These are phyloP conservation scores for Peromyscus attwateri DNA, from an alignment of 2,797 vertebrate species.

Conservation along the genomic window DNA sequence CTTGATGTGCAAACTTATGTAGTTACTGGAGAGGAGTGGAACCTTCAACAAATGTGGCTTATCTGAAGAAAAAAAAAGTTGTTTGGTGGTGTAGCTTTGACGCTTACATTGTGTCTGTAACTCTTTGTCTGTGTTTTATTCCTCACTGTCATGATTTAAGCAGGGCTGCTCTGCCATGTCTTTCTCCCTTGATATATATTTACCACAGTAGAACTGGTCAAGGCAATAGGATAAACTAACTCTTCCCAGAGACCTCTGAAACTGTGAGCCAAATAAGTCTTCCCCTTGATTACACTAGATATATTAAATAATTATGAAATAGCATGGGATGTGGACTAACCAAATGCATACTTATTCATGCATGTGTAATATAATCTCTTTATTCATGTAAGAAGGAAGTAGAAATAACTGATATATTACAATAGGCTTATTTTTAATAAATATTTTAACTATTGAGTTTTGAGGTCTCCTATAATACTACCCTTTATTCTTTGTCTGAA, in stretches of 20 bases:
- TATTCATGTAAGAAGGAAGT: neutral
- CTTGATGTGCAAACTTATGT: neutral
- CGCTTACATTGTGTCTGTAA: neutral
- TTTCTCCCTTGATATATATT: neutral
- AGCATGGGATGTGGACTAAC: neutral
- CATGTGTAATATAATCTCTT: neutral
- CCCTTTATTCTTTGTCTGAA: neutral
- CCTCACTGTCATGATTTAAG: neutral
- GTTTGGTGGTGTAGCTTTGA: neutral
- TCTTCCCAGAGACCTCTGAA: neutral
- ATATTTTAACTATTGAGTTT: slow-evolving; percentile 7
- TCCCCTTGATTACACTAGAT: neutral
- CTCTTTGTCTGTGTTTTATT: neutral
- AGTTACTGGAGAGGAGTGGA: neutral
- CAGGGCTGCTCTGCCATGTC: fast-evolving
- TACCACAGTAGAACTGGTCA: neutral
- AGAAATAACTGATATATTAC: neutral
- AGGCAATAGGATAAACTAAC: fast-evolving
- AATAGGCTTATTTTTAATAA: slow-evolving; percentile 35
- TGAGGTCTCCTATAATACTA: neutral
- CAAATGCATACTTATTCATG: neutral
- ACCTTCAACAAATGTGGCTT: neutral
- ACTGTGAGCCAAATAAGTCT: neutral
- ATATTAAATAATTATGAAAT: neutral
- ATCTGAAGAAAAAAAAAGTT: neutral